A percentile compares a stretch with the other conserved stretches of the same genome.
phyloP scores from a whole-genome alignment of 2,113 vertebrate species.

The Trinectes maculatus region DNA sequence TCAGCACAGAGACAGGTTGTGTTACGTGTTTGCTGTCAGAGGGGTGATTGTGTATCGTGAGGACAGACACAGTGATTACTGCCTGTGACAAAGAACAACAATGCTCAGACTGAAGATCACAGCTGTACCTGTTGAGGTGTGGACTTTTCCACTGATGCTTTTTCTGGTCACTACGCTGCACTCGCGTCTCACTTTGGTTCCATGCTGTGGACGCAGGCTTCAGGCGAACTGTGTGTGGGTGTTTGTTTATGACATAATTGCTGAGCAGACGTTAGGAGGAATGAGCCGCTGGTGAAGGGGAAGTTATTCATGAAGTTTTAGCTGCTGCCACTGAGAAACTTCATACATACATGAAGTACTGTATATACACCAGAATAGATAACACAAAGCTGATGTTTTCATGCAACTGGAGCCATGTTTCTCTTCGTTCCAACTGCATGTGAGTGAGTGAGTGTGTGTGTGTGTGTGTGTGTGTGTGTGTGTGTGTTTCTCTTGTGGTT shows the following conservation, averaged over 20 bases:
- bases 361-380: too few species aligned
- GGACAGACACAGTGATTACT: too few species aligned
- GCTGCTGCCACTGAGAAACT: constrained; percentile 8
- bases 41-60: too few species aligned
- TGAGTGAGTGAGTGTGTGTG: constrained; percentile 11
- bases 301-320: constrained; percentile 39
- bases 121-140: too few species aligned
- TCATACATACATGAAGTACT: constrained; percentile 3
- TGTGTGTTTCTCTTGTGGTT: constrained; percentile 47
- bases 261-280: constrained; percentile 30
- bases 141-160: background rate
- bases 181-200: background rate
- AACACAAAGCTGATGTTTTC: too few species aligned
- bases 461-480: constrained; percentile 12
- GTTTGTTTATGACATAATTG: constrained; percentile 46
- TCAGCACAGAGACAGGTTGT: too few species aligned
- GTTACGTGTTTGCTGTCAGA: too few species aligned
- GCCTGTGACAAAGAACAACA: too few species aligned
- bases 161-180: background rate
- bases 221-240: background rate
- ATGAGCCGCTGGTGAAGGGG: constrained; percentile 37
- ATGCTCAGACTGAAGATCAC: too few species aligned
- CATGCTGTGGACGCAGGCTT: background rate
- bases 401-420: too few species aligned
- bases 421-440: too few species aligned